Conservation (phyloP, 2,113 vertebrate genomes). For the Oreochromis tanganicae region DNA sequence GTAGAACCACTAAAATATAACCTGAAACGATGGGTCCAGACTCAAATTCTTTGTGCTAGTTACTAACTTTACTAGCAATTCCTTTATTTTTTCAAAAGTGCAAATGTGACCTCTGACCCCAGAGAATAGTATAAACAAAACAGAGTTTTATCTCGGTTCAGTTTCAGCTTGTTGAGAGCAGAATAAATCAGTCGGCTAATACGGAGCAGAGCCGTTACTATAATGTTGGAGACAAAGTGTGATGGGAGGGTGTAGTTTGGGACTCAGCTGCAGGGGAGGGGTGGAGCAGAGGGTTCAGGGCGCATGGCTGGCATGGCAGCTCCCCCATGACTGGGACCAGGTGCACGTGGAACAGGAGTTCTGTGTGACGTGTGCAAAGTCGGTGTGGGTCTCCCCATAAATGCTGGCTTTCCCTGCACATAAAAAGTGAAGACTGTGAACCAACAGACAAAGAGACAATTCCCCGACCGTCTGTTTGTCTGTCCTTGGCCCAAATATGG, state of each 20-base stretch:
- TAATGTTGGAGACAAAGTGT: background rate
- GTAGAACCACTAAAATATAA: background rate
- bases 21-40: background rate
- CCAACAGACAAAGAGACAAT: background rate
- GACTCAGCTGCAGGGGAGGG: background rate
- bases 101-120: background rate
- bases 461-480: background rate
- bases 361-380: background rate
- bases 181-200: background rate
- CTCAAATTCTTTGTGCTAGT: background rate
- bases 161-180: background rate
- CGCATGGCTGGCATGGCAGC: background rate
- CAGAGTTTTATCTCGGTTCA: background rate
- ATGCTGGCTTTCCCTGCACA: background rate
- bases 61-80: background rate
- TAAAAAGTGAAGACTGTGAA: background rate
- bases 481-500: background rate
- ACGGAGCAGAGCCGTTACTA: background rate
- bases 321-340: background rate
- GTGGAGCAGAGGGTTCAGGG: background rate
- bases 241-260: background rate
- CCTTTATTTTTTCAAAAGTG: background rate
- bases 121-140: background rate
- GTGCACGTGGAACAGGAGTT: background rate
- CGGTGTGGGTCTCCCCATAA: background rate